A percentile compares a stretch with the other conserved stretches of the same genome.
phyloP scores from a whole-genome alignment of 2,888 invertebrate species.

The Nysson spinosus region DNA sequence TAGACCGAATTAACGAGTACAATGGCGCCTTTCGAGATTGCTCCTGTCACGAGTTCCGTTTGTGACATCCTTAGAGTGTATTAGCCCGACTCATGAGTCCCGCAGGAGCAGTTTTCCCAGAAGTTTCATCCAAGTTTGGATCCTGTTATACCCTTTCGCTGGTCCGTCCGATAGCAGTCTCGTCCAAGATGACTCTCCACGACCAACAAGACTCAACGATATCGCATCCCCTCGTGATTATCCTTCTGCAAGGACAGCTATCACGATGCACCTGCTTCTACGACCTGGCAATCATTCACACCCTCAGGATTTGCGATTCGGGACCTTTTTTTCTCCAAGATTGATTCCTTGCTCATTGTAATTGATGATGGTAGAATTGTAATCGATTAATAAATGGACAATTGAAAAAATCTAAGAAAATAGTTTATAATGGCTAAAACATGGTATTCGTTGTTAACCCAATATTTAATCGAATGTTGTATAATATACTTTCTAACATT shows the following conservation, averaged over 20 bases:
- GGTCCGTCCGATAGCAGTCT: conserved; percentile 48
- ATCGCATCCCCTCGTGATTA: conserved; percentile 47
- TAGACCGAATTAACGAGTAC: conserved; percentile 41
- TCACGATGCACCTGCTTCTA: conserved; percentile 36
- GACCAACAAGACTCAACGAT: conserved; percentile 42
- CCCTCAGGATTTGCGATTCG: not conserved
- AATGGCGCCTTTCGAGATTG: conserved; percentile 49
- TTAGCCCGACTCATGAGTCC: conserved; percentile 55
- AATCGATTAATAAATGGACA: no score
- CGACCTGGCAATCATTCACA: conserved; percentile 25
- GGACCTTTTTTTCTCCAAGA: not conserved
- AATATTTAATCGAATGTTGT: no score
- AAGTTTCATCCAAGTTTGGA: conserved; percentile 64
- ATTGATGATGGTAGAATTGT: no score
- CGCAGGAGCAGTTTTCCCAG: conserved; percentile 58
- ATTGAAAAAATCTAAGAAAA: no score
- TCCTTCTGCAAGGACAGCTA: conserved; percentile 35
- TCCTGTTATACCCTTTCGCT: conserved; percentile 29
- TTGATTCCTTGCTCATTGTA: not conserved
- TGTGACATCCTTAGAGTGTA: conserved; percentile 54
- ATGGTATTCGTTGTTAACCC: no score
- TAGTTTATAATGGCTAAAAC: no score
- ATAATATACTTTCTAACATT: no score
- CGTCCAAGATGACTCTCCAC: conserved; percentile 49
- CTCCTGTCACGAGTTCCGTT: conserved; percentile 45